Evolutionary conservation across 2,797 vertebrate genomes (phyloP), one percentile per base, ranked within the genome.

Genomic region (Notolepis coatsorum): DNA sequence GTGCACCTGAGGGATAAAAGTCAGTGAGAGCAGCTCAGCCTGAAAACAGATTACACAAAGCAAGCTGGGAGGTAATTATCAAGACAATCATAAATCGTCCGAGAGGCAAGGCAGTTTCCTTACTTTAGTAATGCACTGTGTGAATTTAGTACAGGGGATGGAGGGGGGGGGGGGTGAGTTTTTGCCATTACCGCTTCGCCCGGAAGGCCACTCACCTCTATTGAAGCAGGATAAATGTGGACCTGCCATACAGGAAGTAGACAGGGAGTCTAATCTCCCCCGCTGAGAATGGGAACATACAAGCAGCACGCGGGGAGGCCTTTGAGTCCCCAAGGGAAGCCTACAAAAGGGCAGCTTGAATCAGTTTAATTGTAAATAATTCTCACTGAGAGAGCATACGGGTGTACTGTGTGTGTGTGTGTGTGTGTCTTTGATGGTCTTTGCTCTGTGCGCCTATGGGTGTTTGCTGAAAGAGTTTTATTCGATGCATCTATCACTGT

Each of bases 31-130:
- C 74, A 81, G 67, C 79, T 80, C 71, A 46, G 71, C 61, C 78
- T 80, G 84, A 87, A 84, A 84, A 83, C 77, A 88, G 50, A 90
- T 88, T 85, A 84, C 84, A 82, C 84, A 84, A 86, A 73, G 73
- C 81, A 68, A 81, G 71, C 73, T 58, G 77, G 76, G 71, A 88
- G 72, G 90, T 88, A 88, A 90, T 90, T 89, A 91, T 89, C 73
- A 58, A 80, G 84, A 86, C 84, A 81, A 85, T 90, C 89, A 82
- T 90, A 87, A 89, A 90, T 87, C 64, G 65, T 61, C 54, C 62
- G 51, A 61, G 69, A 81, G 71, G 76, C 48, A 12, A 80, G 73
- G 56, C 80, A 76, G 71, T 79, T 83, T 73, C 55, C 66, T 61
- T 68, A 23, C 69, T 83, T 82, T 73, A 69, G 68, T 47, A 23